Evolutionary conservation across 2,113 vertebrate species (phyloP), one percentile per base, ranked within the genome.

Genomic region (Kryptolebias marmoratus): DNA sequence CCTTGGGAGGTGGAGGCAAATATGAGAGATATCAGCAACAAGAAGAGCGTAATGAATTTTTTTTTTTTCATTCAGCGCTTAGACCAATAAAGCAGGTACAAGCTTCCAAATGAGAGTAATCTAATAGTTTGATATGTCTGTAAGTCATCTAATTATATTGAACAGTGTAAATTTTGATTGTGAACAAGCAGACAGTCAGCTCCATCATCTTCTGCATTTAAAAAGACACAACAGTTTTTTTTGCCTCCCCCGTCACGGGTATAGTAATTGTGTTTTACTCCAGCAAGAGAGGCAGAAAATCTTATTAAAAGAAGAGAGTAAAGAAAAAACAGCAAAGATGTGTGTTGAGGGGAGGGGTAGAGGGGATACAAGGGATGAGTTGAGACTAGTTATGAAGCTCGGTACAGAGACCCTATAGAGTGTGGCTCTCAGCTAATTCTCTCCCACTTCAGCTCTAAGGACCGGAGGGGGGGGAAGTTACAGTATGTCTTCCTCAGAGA

Each of bases 251-350:
- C 66, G 63, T 91, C 76, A 76, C 88, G 83, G 68, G 62, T 79
- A 76, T 89, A 81, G 74, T 94, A 90, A 92, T 92, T 91, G 84
- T 83, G 80, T 91, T 89, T 91, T 70, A 87, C 87, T 85, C 65
- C 84, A 72, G 81, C 85, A 81, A 71, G 75, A 83, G 77, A 88
- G 85, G 87, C 85, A 88, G 87, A 88, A 92, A 91, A 93, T 94
- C 83, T 60, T 88, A 91, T 93, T 93, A 93, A 88, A 87, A 69
- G 59, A 75, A 80, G 44, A 83, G 73, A 82, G 82, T 49, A 73
- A 80, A 52, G 64, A 55, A 22, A 27, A 62, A 67, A 10, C 39
- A 75, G 83, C 36, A 58, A 53, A 80, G 81, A 61, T 66, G 73
- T 63, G 48, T 12, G 57, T 59, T 67, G 62, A 52, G 12, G 70